Percentiles rank a stretch among this genome's conserved stretches.
Conservation (phyloP, 1,140 invertebrate species). For the Belonocnema kinseyi region DNA sequence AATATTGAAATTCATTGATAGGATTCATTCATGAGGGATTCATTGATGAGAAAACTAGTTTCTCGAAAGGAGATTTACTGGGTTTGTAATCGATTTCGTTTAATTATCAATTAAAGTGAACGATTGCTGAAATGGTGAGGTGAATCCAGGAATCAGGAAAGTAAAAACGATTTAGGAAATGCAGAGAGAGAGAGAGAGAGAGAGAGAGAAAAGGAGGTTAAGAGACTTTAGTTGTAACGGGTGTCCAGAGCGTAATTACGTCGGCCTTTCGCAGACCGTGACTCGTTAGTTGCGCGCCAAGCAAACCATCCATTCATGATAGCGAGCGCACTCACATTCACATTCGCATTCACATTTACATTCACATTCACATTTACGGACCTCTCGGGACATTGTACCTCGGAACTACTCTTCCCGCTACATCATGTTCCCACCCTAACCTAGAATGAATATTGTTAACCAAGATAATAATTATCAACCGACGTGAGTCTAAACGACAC, state of each 20-base stretch:
- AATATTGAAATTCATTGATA: not conserved
- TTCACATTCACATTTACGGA: constrained; percentile 44
- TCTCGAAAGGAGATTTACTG: too few relatives aligned
- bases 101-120: constrained; percentile 4
- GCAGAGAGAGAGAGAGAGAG: constrained; percentile 32
- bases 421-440: not conserved
- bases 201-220: constrained; percentile 52
- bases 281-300: constrained; percentile 60
- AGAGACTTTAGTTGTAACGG: constrained; percentile 59
- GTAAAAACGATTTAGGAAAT: constrained; percentile 54
- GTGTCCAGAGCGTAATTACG: constrained; percentile 64
- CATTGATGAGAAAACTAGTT: too few relatives aligned
- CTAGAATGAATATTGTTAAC: not conserved
- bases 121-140: not conserved
- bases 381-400: constrained; percentile 48
- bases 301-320: constrained; percentile 59
- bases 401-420: constrained; percentile 39
- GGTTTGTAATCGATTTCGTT: constrained; percentile 1
- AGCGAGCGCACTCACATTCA: constrained; percentile 47
- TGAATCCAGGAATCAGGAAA: constrained; percentile 44
- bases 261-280: constrained; percentile 61
- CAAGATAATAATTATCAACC: not conserved
- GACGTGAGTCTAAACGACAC: not conserved
- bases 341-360: constrained; percentile 46
- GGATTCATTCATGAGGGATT: not conserved